phyloP scores from a whole-genome alignment of 2,797 vertebrate genomes.

The Peromyscus melanophrys region DNA sequence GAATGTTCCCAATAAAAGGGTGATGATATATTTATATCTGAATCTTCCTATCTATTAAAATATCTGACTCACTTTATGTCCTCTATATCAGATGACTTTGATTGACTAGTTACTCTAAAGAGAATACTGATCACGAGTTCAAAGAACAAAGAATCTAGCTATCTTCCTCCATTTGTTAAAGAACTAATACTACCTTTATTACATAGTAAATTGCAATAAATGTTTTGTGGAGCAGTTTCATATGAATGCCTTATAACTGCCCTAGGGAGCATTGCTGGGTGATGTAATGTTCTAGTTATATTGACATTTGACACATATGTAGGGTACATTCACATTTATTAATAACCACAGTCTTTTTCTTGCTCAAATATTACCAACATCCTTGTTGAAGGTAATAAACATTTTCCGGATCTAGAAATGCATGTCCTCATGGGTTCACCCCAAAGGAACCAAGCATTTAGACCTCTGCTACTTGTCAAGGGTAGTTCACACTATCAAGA shows the following conservation, averaged over 20 bases:
- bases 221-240: not conserved
- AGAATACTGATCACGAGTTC: not conserved
- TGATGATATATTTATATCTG: slow-evolving; percentile 17
- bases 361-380: not conserved
- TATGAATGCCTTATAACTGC: not conserved
- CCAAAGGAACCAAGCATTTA: not conserved
- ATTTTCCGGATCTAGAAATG: not conserved
- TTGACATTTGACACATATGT: not conserved
- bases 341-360: not conserved
- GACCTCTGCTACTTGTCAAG: not conserved
- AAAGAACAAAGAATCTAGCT: not conserved
- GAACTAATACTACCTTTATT: not conserved
- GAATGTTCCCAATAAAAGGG: slow-evolving; percentile 8
- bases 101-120: not conserved
- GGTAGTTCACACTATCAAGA: not conserved
- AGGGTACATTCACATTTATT: not conserved
- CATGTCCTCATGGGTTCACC: not conserved
- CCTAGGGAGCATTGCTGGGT: not conserved
- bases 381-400: not conserved
- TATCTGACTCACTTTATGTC: not conserved
- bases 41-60: not conserved
- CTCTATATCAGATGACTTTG: not conserved
- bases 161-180: not conserved
- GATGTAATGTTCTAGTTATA: not conserved
- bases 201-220: not conserved